Base-by-base conservation (phyloP, 2,797 vertebrate genomes). In the Sciurus vulgaris region DNA sequence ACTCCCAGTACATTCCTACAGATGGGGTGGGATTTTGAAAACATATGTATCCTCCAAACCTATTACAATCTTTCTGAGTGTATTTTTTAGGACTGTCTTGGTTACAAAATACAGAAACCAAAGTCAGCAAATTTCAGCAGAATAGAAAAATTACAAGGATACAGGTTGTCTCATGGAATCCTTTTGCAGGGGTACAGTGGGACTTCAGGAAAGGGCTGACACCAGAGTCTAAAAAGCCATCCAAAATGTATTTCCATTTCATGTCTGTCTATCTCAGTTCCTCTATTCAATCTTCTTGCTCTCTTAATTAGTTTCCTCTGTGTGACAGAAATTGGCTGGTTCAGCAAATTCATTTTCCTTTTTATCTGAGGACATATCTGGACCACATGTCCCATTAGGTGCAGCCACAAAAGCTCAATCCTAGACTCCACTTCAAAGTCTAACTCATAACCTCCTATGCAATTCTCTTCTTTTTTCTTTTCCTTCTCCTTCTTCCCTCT, bases 41-140 rank as follows among this genome's bases (percentile, higher is more conserved):
- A 89, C 26, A 22, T 59, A 24, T 26, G 61, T 77, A 89, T 93
- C 76, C 63, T 86, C 35, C 59, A 76, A 88, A 81, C 6, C 33
- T 84, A 38, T 63, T 84, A 38, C 5, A 79, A 6, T 61, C 18
- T 83, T 88, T 38, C 47, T 13, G 30, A 59, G 30, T 86, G 61
- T 81, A 63, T 88, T 91, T 97, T 54, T 73, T 67, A 86, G 67
- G 47, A 63, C 13, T 86, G 10, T 41, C 44, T 97, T 91, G 18
- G 20, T 26, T 92, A 17, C 47, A 72, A 84, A 72, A 41, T 26
- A 44, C 1, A 93, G 41, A 95, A 89, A 63, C 44, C 61, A 85
- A 7, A 4, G 18, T 49, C 17, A 49, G 18, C 51, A 82, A 18
- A 14, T 65, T 93, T 87, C 51, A 61, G 49, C 44, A 59, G 35